Percentiles rank a stretch among this genome's conserved stretches.
Evolutionary conservation across 2,113 vertebrate genomes (phyloP).

Genomic region (Solea solea): DNA sequence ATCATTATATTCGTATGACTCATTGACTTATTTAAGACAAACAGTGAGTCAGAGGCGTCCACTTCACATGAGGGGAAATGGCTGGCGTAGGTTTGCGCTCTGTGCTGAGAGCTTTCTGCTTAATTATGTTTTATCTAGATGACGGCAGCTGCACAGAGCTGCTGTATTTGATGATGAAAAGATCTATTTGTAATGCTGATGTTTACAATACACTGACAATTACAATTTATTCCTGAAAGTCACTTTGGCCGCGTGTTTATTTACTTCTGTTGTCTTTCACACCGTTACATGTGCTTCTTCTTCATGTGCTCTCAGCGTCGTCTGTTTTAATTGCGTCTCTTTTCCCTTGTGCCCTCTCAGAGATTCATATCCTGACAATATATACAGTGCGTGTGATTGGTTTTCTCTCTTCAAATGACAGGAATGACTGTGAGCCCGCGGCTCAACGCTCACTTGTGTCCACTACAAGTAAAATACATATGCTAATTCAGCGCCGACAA

Average conservation of each 20-base stretch:
- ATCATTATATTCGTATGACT: background rate
- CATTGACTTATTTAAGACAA: background rate
- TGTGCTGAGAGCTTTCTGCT: constrained; percentile 3
- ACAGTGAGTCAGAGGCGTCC: background rate
- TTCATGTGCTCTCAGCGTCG: constrained; percentile 18
- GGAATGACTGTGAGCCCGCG: constrained; percentile 19
- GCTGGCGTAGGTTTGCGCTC: background rate
- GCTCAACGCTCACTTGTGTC: constrained; percentile 24
- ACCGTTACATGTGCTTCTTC: background rate
- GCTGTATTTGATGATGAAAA: background rate
- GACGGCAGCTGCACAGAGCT: constrained; percentile 22
- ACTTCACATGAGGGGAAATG: background rate
- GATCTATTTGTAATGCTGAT: background rate
- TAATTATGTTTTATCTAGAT: constrained; percentile 33
- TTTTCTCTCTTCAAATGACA: constrained; percentile 44
- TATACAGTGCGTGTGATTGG: constrained; percentile 29
- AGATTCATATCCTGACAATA: constrained; percentile 29
- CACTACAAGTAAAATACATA: constrained; percentile 38
- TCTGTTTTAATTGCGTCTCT: constrained; percentile 37
- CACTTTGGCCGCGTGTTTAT: constrained; percentile 10
- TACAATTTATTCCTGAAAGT: background rate
- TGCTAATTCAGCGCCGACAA: constrained; percentile 34
- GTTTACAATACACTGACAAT: background rate
- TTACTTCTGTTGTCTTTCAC: constrained; percentile 21
- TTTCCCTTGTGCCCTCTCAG: constrained; percentile 2